Evolutionary conservation across 1,140 invertebrate species (phyloP), one percentile per base, ranked within the genome.

Genomic region (Drosophila aff.): DNA sequence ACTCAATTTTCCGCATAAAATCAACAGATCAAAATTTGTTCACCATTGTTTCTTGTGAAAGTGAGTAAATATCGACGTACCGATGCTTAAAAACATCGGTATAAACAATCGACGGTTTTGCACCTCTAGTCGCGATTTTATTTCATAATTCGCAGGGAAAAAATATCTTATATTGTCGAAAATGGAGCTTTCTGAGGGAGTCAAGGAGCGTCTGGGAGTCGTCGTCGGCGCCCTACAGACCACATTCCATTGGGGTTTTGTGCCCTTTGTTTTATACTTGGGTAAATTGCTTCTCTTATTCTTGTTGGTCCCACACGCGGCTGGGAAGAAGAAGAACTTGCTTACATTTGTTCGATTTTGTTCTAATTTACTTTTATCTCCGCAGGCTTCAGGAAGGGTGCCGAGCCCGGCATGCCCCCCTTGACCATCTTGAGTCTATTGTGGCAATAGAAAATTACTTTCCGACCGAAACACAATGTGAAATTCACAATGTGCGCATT

Each of bases 231-330:
- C 94, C 4, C 93, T 93, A 6, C 96, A 96, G 92, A 94, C 94
- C 5, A 92, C 95, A 55, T 96, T 96, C 67, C 95, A 96, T 79
- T 96, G 95, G 94, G 95, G 95, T 36, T 96, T 96, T 55, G 95
- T 96, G 67, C 95, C 95, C 3, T 93, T 95, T 13, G 94, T 96
- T 33, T 76, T 96, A 5, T 96, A 95, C 93, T 93, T 96, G 93
- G 95, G 95, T 96, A 94, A 94, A 93, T 91, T 36, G 41, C 65
- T 18, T 74, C 21, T 59, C 38, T 26, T 60, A 16, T 40, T 40
- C 36, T 43, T 52, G 13, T 38, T 7, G 9, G 23, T 31, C 15
- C 11, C 21, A 3, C 44, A 57, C 78, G 82, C 77, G 84, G 78
- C 55, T 16, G 18, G 49, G 33, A 71, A 75, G 69, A 69, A 63